Base-by-base conservation (phyloP, 2,888 invertebrate genomes). In the Acrobasis suavella region DNA sequence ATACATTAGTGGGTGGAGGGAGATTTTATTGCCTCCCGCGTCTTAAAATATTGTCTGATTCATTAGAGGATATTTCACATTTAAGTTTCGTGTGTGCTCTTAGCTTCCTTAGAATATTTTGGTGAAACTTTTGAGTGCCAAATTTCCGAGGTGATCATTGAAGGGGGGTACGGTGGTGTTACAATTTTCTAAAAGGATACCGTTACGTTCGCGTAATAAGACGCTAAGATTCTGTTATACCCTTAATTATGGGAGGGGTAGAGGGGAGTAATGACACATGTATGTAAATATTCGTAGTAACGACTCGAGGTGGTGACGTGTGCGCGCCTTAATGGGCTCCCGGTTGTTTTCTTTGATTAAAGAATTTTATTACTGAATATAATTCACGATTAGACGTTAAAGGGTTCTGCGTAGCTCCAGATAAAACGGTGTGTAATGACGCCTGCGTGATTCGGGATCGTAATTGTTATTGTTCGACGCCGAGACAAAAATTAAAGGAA, bases 41-140 rank as follows among this genome's bases (percentile, higher is more conserved):
- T 87, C 89, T 91, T 91, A 91, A 92, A 92, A 92, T 92, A 91
- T 92, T 91, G 91, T 90, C 92, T 92, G 92, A 92, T 92, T 92
- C 91, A 91, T 92, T 92, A 91, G 91, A 87, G 91, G 85, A 89
- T 91, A 90, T 91, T 89, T 86, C 87, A 87, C 91, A 89, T 91
- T 89, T 89, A 91, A 91, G 89, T 91, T 91, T 87, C 85, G 83
- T 81, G 86, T 85, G 85, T 86, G 86, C 84, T 83, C 80, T 83
- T 81, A 79, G 82, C 83, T 81, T 81, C 79, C 80, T 78, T 72
- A 75, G 68, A 80, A 81, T 82, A 82, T 83, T 85, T 78, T 74
- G 75, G 64, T 78, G 73, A 80, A 85, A 85, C 82, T 86, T 82
- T 84, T 83, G 85, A 82, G 78, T 75, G 77, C 73, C 78, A 75